phyloP scores from a whole-genome alignment of 2,113 vertebrate genomes.

The Isurus oxyrinchus region DNA sequence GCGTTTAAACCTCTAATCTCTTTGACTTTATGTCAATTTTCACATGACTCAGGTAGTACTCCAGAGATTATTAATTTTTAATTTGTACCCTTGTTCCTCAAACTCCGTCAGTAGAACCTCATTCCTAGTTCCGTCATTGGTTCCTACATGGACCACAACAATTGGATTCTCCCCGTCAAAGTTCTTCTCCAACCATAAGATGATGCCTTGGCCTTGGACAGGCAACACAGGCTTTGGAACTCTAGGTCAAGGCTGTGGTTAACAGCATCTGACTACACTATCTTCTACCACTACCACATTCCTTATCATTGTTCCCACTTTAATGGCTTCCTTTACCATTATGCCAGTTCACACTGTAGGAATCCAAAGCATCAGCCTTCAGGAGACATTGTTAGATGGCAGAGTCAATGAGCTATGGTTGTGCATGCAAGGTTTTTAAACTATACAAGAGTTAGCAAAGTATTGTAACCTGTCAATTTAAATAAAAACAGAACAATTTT shows the following conservation, averaged over 20 bases:
- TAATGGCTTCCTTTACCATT: no score
- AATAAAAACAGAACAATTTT: background rate
- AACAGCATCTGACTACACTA: no score
- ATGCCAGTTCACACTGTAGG: background rate
- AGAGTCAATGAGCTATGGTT: no score
- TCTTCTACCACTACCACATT: no score
- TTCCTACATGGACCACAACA: background rate
- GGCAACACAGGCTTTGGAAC: no score
- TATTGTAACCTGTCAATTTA: background rate
- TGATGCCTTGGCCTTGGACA: no score
- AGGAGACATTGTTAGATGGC: background rate
- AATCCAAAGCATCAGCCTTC: background rate
- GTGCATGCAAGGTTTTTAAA: background rate
- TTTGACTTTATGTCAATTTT: background rate
- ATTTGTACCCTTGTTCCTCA: background rate
- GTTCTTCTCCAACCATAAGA: no score
- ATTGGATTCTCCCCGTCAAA: no score
- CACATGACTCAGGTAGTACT: background rate
- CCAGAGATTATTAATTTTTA: background rate
- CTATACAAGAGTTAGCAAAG: background rate
- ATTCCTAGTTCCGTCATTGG: background rate
- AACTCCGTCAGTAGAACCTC: background rate
- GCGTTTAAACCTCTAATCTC: background rate
- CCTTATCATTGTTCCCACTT: no score
- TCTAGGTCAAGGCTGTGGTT: no score